These are phyloP conservation scores for Morpho helenor DNA, from an alignment of 2,888 invertebrate species.

Conservation along the genomic window DNA sequence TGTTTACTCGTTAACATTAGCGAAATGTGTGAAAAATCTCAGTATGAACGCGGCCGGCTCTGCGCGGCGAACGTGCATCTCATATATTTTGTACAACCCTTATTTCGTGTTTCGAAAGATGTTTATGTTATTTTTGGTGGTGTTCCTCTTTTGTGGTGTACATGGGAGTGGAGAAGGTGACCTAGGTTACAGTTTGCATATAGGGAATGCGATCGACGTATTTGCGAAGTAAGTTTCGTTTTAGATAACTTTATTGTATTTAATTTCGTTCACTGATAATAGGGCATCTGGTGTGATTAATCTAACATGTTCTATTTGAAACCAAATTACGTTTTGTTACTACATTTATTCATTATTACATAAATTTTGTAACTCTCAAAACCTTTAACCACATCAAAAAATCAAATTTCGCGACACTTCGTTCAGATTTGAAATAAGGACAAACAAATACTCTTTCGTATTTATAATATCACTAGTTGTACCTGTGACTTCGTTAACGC, in stretches of 20 bases:
- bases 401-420: too few relatives aligned
- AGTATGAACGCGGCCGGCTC: constrained; percentile 46
- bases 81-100: constrained; percentile 24
- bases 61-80: constrained; percentile 36
- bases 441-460: too few relatives aligned
- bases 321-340: too few relatives aligned
- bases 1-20: constrained; percentile 61
- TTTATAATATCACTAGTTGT: too few relatives aligned
- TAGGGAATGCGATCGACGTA: constrained; percentile 67
- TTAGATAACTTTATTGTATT: constrained; percentile 10
- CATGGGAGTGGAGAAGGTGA: constrained; percentile 54
- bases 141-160: constrained; percentile 42
- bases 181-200: constrained; percentile 57
- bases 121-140: constrained; percentile 38
- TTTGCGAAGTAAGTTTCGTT: constrained; percentile 67
- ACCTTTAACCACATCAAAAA: too few relatives aligned
- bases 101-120: constrained; percentile 36
- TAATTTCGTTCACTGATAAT: constrained; percentile 9
- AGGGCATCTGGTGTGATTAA: constrained; percentile 7
- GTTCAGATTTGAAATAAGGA: too few relatives aligned
- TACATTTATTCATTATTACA: too few relatives aligned
- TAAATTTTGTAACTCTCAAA: too few relatives aligned
- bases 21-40: constrained; percentile 67
- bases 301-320: background rate
- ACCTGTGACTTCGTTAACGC: too few relatives aligned